Conservation (phyloP, 2,888 invertebrate species). For the Acronicta psi region DNA sequence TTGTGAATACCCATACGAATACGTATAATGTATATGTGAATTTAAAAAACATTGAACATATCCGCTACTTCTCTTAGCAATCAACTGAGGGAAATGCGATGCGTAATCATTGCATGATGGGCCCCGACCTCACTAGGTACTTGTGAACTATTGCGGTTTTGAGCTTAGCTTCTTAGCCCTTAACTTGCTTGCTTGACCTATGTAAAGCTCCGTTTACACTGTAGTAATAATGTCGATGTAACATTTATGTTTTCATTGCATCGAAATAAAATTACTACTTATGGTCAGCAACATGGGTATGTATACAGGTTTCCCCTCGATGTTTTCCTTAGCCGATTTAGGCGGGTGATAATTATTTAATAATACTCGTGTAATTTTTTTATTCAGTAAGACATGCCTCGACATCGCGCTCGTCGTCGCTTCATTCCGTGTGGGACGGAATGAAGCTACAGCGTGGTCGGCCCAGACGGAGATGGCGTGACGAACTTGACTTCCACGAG, state of each 20-base stretch:
- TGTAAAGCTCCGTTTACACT: neutral
- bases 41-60: conserved; percentile 17
- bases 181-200: neutral
- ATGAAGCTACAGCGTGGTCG: no score
- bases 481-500: no score
- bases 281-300: no score
- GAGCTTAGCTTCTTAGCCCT: neutral
- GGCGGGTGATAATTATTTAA: no score
- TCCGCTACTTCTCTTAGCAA: neutral
- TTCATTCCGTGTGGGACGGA: no score
- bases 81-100: neutral
- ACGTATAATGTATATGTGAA: conserved; percentile 1
- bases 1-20: conserved; percentile 8
- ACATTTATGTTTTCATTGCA: neutral
- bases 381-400: no score
- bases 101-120: neutral
- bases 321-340: no score
- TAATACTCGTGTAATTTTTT: no score
- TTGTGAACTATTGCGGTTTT: neutral
- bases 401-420: no score
- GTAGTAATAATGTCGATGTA: neutral
- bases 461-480: no score
- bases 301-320: no score
- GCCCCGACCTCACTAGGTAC: neutral
- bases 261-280: no score